Conservation (phyloP, 1,140 invertebrate species). For the Ceratosolen solmsi region DNA sequence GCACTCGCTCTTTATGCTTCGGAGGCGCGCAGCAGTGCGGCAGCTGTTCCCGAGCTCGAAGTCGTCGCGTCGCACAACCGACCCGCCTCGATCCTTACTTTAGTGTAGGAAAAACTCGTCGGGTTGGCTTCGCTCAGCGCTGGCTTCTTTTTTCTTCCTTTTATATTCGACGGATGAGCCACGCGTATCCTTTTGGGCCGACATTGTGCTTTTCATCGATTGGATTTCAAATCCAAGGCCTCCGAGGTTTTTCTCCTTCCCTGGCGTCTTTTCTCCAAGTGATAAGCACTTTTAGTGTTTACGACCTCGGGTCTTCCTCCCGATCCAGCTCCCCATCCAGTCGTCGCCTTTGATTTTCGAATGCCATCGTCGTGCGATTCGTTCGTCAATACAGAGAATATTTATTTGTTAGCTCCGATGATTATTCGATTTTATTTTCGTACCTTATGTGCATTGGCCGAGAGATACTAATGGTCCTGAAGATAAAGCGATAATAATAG, state of each 20-base stretch:
- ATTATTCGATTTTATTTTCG: background rate
- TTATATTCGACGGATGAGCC: background rate
- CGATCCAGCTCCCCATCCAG: no score
- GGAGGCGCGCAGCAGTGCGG: background rate
- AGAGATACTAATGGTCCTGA: no score
- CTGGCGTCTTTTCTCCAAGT: no score
- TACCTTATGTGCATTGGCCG: background rate
- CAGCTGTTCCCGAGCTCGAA: background rate
- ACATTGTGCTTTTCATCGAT: background rate
- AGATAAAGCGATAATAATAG: no score
- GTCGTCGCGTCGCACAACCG: background rate
- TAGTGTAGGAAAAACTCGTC: constrained; percentile 21
- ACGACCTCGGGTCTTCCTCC: no score
- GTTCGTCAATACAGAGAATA: no score
- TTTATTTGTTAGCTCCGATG: no score
- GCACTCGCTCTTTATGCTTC: background rate
- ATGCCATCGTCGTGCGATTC: no score
- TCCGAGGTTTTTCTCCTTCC: background rate
- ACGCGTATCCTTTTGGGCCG: background rate
- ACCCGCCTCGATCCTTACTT: background rate
- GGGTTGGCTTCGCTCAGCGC: no score
- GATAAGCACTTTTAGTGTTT: no score
- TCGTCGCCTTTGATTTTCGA: background rate
- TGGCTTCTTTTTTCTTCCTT: background rate
- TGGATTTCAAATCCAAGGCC: background rate